A percentile compares a stretch with the other conserved stretches of the same genome.
Conservation (phyloP, 2,113 vertebrate genomes). For the Condylura cristata region DNA sequence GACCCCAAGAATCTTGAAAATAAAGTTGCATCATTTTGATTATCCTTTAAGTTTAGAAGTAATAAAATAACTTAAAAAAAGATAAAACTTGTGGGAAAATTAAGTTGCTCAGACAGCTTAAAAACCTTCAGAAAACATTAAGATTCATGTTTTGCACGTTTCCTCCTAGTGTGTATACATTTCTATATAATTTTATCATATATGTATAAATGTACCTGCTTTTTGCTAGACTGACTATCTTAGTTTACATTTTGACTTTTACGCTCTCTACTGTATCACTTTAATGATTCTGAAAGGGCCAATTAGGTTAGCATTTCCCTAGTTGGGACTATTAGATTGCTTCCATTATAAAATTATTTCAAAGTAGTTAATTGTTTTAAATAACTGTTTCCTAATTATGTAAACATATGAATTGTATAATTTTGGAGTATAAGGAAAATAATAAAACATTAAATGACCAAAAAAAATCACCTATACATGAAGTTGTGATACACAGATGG, state of each 20-base stretch:
- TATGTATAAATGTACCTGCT: background rate
- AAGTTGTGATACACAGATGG: background rate
- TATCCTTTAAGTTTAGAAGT: background rate
- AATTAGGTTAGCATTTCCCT: background rate
- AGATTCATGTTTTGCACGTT: background rate
- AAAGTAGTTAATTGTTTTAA: background rate
- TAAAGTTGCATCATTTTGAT: background rate
- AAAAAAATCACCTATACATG: background rate
- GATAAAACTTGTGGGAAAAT: slow-evolving; percentile 2
- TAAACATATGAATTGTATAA: background rate
- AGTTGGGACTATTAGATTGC: background rate
- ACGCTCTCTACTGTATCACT: background rate
- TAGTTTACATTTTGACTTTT: background rate
- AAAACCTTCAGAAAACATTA: background rate
- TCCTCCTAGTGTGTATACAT: background rate
- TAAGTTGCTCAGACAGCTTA: background rate
- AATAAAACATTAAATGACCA: background rate
- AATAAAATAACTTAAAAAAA: background rate
- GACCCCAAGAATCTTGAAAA: background rate
- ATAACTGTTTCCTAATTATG: background rate
- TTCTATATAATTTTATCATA: background rate
- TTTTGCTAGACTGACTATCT: background rate
- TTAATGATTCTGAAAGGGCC: background rate
- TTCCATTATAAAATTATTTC: slow-evolving; percentile 15
- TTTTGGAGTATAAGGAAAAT: background rate